Evolutionary conservation across 2,888 invertebrate genomes (phyloP), one percentile per base, ranked within the genome.

Genomic region (Slavum lentiscoides): DNA sequence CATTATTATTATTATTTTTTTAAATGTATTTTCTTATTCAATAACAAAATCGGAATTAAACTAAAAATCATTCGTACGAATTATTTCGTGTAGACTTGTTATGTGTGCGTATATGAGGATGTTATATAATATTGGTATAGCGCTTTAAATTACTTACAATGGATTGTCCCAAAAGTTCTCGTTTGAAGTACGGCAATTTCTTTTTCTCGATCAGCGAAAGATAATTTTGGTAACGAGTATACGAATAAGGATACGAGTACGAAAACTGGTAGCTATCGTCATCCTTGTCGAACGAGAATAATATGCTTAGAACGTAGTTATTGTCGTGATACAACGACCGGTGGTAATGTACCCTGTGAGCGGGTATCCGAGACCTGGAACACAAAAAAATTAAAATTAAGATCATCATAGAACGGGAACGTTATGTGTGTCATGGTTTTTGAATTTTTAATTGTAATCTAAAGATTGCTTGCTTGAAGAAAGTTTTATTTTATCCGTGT

Each of bases 241-340:
- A 98, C n/a, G 97, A 95, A 86, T 98, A 99, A 0, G 98, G 98
- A 83, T 94, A 95, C 43, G 94, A 93, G 84, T 98, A 91, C 1
- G 96, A 92, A 87, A 99, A 98, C 86, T 98, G 97, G 86, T 96
- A 98, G 1, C 95, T 91, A 85, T 98, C 97, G 84, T 96, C 96
- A 86, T 97, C 97, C 80, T 92, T 91, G 87, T 98, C 98, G 86
- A 99, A 98, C 39, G 93, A 93, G 86, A 98, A 98, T 0, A 95
- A 93, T 86, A 98, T 93, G 85, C 96, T 97, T 82, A 98, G 89
- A 53, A 98, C 93, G 87, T 96, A 95, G 84, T 97, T 94, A 82
- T 94, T 93, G 84, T 93, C 92, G 87, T 99, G 98, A 82, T 91
- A 90, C 15, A 93, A 88, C 2, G 97, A 98, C 84, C 93, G 92